These are phyloP conservation scores for Phoxinus dragarum DNA, from an alignment of 2,797 vertebrate species.

Conservation along the genomic window DNA sequence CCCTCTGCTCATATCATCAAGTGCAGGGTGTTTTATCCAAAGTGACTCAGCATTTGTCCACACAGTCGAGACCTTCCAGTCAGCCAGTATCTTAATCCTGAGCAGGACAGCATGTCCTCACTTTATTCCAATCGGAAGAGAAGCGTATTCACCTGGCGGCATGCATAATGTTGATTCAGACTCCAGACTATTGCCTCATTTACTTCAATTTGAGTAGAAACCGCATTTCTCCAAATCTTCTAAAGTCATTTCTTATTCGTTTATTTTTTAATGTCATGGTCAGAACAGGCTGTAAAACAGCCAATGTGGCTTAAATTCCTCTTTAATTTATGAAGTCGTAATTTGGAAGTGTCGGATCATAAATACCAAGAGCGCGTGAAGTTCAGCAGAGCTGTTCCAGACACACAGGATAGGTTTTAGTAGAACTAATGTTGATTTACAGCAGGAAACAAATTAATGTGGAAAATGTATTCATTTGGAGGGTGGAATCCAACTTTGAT, in stretches of 20 bases:
- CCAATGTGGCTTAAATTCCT: background rate
- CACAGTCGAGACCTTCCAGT: background rate
- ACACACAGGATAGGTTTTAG: background rate
- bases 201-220: conserved; percentile 25
- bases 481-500: background rate
- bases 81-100: conserved; percentile 1
- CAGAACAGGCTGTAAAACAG: background rate
- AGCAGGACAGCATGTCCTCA: background rate
- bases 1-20: conserved; percentile 11
- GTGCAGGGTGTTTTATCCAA: conserved; percentile 9
- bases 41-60: conserved; percentile 31
- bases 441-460: background rate
- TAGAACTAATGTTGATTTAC: conserved; percentile 6
- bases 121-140: background rate
- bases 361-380: conserved; percentile 6
- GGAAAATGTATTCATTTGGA: background rate
- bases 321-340: conserved; percentile 28
- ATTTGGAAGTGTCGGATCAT: conserved; percentile 13
- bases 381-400: conserved; percentile 25
- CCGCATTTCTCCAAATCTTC: conserved; percentile 19
- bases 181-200: conserved; percentile 17
- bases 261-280: conserved; percentile 22
- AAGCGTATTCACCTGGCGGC: background rate
- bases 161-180: conserved; percentile 9
- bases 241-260: conserved; percentile 14